Base-by-base conservation (phyloP, 2,888 invertebrate species). In the Acanthococcus lagerstroemiae region DNA sequence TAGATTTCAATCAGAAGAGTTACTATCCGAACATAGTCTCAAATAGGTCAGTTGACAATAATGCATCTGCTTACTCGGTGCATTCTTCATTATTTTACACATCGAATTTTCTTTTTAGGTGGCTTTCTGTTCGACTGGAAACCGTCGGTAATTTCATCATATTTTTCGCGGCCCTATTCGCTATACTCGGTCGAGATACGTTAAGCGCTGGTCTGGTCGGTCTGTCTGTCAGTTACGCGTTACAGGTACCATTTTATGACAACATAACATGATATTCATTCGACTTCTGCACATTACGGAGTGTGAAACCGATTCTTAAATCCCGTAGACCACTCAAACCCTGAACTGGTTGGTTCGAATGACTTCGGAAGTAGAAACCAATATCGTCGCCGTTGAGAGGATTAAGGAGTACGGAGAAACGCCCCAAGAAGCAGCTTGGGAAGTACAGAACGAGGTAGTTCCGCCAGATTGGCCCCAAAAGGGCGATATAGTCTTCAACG, bases 121-220 rank as follows among this genome's bases (percentile, higher is more conserved):
- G 97, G 97, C 79, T 99, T 71, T 94, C 95, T 1, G 83, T 99
- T 44, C 83, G 97, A 30, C 79, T 99, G 68, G 97, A 99, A 79
- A 91, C 94, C 85, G 88, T 97, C 67, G 97, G 97, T 70, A 97
- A 95, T 78, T 80, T 90, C 69, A 91, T 97, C 70, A 95, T 96
- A 70, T 86, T 99, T 74, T 95, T 95, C 76, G 86, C 97, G 3
- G 88, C 95, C 0, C 76, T 97, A 67, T 95, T 97, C 77, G 91
- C 94, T 50, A 95, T 97, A 1, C 77, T 95, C 63, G 84, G 84
- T 65, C 82, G 86, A 67, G 83, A 88, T 63, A 81, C 80, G 2
- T 78, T 84, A 72, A 83, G 82, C 74, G 80, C 91, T 1, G 95
- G 95, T 44, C 76, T 87, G 55, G 90, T 90, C 12, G 96, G 95